These are phyloP conservation scores for Turritopsis rubra DNA, from an alignment of 30 jellyfish, hydroid and myxozoan genomes.

Conservation along the genomic window DNA sequence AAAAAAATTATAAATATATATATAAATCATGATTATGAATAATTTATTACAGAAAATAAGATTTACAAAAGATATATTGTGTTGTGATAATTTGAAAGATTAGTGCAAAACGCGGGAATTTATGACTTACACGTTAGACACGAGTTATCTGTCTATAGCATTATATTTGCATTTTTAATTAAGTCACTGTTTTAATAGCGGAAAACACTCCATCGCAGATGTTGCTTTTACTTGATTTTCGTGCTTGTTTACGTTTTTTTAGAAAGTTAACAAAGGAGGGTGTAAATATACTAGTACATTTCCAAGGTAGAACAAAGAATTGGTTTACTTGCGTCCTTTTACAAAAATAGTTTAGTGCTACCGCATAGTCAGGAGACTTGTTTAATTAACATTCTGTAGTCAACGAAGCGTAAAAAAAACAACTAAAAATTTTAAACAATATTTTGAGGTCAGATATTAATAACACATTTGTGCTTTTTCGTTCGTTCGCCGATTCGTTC, in stretches of 20 bases:
- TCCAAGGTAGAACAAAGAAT: neutral
- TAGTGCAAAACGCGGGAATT: neutral
- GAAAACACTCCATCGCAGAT: neutral
- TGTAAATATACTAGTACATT: neutral
- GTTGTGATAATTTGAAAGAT: neutral
- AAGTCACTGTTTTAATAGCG: neutral
- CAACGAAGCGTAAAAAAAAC: neutral
- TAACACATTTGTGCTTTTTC: too few relatives aligned
- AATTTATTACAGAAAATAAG: neutral
- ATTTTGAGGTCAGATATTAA: neutral
- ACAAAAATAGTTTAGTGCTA: neutral
- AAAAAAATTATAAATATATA: too few relatives aligned
- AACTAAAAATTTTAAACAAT: neutral
- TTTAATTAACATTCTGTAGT: neutral
- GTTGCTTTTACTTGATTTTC: too few relatives aligned
- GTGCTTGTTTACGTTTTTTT: neutral
- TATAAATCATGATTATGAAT: neutral
- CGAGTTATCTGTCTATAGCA: neutral
- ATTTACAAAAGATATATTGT: neutral
- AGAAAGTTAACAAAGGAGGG: neutral
- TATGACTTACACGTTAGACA: neutral
- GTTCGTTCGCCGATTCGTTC: neutral
- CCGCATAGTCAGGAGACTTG: neutral
- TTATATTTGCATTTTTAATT: neutral
- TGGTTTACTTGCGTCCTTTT: neutral